Conservation (phyloP, 2,797 vertebrate genomes). For the Acropternis orthonyx region DNA sequence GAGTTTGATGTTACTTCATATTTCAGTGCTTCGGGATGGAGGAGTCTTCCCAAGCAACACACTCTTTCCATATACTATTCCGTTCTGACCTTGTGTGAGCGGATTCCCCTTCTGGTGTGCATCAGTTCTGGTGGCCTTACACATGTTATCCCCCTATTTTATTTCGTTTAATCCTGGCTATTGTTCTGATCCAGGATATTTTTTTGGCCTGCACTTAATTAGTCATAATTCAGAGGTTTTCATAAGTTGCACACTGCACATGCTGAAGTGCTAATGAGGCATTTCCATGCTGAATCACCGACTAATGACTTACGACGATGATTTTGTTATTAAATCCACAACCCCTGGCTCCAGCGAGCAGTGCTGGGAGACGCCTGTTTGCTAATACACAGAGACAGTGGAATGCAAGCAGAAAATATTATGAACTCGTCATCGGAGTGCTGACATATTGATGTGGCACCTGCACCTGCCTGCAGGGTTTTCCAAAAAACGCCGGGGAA, state of each 20-base stretch:
- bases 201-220: neutral
- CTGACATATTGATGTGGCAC: conserved; percentile 71
- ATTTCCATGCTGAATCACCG: conserved; percentile 69
- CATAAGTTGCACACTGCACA: conserved; percentile 2
- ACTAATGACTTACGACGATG: neutral
- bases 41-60: neutral
- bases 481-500: neutral
- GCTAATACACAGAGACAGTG: conserved; percentile 58
- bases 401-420: conserved; percentile 70
- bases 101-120: neutral
- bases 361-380: conserved; percentile 38
- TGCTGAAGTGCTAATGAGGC: conserved; percentile 54
- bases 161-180: neutral
- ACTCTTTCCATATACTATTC: rapidly evolving
- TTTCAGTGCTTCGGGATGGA: neutral
- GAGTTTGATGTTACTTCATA: neutral
- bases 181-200: neutral
- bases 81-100: rapidly evolving
- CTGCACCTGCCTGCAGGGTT: conserved; percentile 56
- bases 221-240: conserved; percentile 26
- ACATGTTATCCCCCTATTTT: neutral
- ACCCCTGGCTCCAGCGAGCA: neutral
- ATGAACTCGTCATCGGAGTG: conserved; percentile 54
- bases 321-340: conserved; percentile 45
- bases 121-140: neutral